Base-by-base conservation (phyloP, 1,140 invertebrate genomes). In the Nebria ingens region DNA sequence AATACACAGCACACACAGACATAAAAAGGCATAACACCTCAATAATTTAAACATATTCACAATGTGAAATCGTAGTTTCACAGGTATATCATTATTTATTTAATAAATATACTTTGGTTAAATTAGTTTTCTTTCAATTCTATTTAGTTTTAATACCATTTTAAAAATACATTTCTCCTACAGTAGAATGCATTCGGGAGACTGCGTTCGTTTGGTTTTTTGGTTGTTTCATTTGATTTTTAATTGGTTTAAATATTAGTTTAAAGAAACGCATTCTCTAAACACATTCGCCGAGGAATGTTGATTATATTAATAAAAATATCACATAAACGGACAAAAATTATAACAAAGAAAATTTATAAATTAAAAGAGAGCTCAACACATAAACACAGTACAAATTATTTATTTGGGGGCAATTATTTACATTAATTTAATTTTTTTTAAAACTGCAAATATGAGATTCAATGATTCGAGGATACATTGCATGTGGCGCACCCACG, bases 101-200 rank as follows among this genome's bases (percentile, higher is more conserved):
- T 61, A 56, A 59, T 60, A 64, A 65, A 65, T 65, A 65, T 58
- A 62, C 63, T 65, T 65, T 65, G 63, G 62, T 63, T 61, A 57
- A 62, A 65, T 56, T 61, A 65, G 60, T 63, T 61, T 55, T 50
- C 21, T 15, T 34, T 38, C 12, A 54, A 13, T 40, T 15, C 42
- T 54, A 17, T 50, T 51, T 51, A 19, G 54, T 19, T 50, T 51
- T 65, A 65, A 65, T 65, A 65, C 63, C 62, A 65, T 65, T 62
- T 62, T 53, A 55, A 65, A n/a, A 65, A 65, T 65, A 65, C 63
- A 62, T 60, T 58, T 51, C 53, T 62, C 17, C 40, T 17, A 17
- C 17, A 4, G 4, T 6, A 29, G 13, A 13, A 29, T 6, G 25
- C 25, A 13, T 13, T 29, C 25, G 25, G 13, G 13, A 29, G 13